A percentile compares a stretch with the other conserved stretches of the same genome.
Conservation (phyloP, 1,140 invertebrate species). For the Apis florea region DNA sequence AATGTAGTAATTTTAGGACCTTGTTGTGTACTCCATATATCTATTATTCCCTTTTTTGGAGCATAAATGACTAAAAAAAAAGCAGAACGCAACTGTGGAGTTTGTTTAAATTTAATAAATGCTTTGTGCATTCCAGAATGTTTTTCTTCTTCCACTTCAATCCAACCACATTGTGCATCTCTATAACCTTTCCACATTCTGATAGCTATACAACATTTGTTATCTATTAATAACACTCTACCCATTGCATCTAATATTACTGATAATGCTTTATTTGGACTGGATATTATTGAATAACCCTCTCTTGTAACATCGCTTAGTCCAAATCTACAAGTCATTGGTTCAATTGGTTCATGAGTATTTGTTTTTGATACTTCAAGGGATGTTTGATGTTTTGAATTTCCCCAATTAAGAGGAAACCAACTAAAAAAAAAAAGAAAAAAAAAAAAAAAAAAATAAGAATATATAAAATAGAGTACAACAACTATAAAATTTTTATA, state of each 20-base stretch:
- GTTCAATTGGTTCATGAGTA: constrained; percentile 82
- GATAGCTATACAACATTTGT: constrained; percentile 88
- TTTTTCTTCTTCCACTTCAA: constrained; percentile 87
- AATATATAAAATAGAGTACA: background rate
- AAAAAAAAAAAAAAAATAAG: background rate
- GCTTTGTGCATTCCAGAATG: constrained; percentile 73
- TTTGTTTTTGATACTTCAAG: constrained; percentile 74
- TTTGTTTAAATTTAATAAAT: constrained; percentile 73
- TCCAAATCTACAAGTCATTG: constrained; percentile 88
- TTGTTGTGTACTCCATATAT: constrained; percentile 92
- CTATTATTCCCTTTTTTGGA: constrained; percentile 90
- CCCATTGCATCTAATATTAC: constrained; percentile 93
- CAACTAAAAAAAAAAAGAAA: constrained; percentile 74
- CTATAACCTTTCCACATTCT: constrained; percentile 97
- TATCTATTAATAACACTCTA: constrained; percentile 92
- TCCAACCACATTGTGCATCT: constrained; percentile 95
- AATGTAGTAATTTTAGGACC: constrained; percentile 94
- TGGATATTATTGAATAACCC: constrained; percentile 87
- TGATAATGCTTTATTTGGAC: constrained; percentile 90
- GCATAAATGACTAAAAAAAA: constrained; percentile 93
- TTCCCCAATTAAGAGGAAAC: constrained; percentile 80
- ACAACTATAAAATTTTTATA: background rate
- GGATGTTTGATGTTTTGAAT: constrained; percentile 73
- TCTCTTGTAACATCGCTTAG: constrained; percentile 90
- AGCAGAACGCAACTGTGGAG: constrained; percentile 80